These are phyloP conservation scores for Pithys albifrons DNA, from an alignment of 2,113 vertebrate genomes.

Conservation along the genomic window DNA sequence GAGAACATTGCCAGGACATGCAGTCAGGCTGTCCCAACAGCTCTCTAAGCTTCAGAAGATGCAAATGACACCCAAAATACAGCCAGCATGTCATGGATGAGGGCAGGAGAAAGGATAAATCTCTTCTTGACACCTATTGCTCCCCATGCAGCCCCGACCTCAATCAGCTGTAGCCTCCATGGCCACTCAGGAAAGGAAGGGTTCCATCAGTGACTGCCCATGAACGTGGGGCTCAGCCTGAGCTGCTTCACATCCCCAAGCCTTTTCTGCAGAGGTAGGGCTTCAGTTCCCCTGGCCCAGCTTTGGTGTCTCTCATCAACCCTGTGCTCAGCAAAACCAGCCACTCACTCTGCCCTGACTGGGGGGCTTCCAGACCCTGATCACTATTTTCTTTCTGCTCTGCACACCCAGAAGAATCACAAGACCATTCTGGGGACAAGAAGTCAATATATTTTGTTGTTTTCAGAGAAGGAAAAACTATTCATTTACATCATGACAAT, in stretches of 20 bases:
- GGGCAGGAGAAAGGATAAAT: not conserved
- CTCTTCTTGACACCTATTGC: not conserved
- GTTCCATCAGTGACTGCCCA: not conserved
- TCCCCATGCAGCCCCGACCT: not conserved
- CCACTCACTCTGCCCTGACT: not conserved
- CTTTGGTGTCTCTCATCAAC: not conserved
- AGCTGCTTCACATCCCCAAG: not conserved
- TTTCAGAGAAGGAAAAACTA: not conserved
- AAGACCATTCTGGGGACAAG: not conserved
- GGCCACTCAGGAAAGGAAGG: not conserved
- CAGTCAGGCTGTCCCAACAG: not conserved
- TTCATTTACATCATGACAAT: not conserved
- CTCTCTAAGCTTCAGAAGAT: not conserved
- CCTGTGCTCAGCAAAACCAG: not conserved
- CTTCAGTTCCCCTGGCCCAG: not conserved
- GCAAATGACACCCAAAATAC: not conserved
- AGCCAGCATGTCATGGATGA: not conserved
- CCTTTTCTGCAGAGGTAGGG: accelerated
- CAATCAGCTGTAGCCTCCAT: not conserved
- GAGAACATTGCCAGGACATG: accelerated
- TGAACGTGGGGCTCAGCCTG: accelerated
- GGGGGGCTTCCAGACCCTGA: not conserved
- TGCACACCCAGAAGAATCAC: not conserved
- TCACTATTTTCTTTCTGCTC: not conserved
- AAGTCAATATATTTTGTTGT: not conserved